phyloP scores from a whole-genome alignment of 2,113 vertebrate species.

The Sapajus apella region DNA sequence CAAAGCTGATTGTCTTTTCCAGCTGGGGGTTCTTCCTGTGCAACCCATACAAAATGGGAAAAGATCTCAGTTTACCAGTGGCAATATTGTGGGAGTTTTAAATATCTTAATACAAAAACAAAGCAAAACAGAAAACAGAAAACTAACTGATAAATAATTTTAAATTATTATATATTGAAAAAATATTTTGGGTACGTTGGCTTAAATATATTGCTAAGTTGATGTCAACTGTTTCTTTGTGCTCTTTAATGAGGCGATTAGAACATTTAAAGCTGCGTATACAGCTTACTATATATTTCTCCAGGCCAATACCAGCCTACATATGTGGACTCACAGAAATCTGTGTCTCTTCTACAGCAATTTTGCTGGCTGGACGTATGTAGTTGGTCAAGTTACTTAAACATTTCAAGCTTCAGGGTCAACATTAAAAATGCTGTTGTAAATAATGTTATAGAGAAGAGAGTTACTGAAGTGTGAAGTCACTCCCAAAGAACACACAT shows the following conservation, averaged over 20 bases:
- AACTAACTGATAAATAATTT: background rate
- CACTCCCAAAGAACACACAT: background rate
- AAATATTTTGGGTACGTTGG: background rate
- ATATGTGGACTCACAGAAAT: fast-evolving
- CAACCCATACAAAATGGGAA: too few species aligned
- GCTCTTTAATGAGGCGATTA: background rate
- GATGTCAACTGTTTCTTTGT: background rate
- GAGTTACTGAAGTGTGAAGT: background rate
- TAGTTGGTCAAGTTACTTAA: background rate
- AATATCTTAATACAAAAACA: background rate
- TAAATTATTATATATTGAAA: background rate
- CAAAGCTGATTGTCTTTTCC: too few species aligned
- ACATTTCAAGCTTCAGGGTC: background rate
- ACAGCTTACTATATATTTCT: background rate
- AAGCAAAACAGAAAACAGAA: background rate
- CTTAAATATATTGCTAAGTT: background rate
- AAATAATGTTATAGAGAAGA: background rate
- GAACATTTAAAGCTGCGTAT: background rate
- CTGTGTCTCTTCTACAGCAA: fast-evolving
- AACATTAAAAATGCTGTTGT: background rate
- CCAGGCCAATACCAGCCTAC: too few species aligned
- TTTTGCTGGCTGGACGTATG: background rate
- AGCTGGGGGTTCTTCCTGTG: too few species aligned
- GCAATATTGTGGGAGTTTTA: background rate
- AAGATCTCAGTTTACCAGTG: too few species aligned